Percentiles rank a stretch among this genome's conserved stretches.
Evolutionary conservation across 2,888 invertebrate species (phyloP).

Genomic region (Dione vanillae): DNA sequence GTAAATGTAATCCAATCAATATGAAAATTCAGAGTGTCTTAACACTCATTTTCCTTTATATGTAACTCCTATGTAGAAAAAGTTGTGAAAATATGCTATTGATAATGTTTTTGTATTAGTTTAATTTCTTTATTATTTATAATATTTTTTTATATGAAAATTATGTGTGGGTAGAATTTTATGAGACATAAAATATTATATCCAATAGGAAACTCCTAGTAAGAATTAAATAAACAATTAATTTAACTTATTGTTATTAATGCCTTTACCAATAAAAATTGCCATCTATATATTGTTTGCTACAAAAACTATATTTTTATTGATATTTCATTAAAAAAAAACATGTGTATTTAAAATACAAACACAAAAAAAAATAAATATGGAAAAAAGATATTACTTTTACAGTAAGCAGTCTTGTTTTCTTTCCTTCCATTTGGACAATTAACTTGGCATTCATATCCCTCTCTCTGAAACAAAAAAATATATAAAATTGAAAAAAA

Average conservation of each 20-base stretch:
- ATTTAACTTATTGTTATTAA: too few species aligned
- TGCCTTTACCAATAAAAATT: too few species aligned
- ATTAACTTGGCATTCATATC: slow-evolving; percentile 93
- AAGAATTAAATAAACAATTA: background rate
- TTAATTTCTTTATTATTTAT: background rate
- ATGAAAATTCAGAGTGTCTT: too few species aligned
- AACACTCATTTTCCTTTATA: too few species aligned
- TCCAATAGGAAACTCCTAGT: background rate
- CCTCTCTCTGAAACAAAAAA: slow-evolving; percentile 87
- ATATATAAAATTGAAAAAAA: background rate
- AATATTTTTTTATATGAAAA: background rate
- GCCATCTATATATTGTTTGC: too few species aligned
- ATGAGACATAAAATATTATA: background rate
- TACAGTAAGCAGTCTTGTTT: slow-evolving; percentile 90
- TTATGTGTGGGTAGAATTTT: background rate
- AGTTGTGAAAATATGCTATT: too few species aligned
- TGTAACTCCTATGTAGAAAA: too few species aligned
- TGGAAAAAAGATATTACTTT: slow-evolving; percentile 81
- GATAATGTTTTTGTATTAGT: too few species aligned
- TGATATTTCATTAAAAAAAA: background rate
- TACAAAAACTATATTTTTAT: too few species aligned
- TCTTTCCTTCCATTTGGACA: slow-evolving; percentile 93
- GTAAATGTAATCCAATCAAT: too few species aligned
- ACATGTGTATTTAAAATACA: background rate
- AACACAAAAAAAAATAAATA: background rate